Base-by-base conservation (phyloP, 2,797 vertebrate genomes). In the Varecia variegata region DNA sequence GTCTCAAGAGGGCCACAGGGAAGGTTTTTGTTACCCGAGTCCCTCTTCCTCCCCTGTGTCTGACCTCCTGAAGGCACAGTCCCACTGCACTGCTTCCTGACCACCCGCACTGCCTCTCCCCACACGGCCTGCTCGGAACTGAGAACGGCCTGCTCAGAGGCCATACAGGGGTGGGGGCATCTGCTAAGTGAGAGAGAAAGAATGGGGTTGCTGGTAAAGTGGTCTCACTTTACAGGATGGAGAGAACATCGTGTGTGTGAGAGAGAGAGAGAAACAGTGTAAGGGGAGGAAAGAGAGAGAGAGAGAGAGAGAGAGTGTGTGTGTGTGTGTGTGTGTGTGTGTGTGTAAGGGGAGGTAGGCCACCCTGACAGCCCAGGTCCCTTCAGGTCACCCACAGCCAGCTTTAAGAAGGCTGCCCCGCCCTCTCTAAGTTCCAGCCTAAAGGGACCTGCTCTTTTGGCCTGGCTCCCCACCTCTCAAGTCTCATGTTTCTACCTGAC, bases 41-140 rank as follows among this genome's bases (percentile, higher is more conserved):
- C 92, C 50, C 23, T 58, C 71, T 91, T 70, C 94, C 73, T 77
- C 83, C 83, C 80, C 43, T 43, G 60, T 40, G 54, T 52, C 70
- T 95, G 67, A 77, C 50, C 83, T 89, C 93, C 85, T 92, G 85
- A 79, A 95, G 96, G 52, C 85, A 67, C 71, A 62, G 65, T 91
- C 79, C 45, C 25, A 45, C 65, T 50, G 56, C 54, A 86, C 62
- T 68, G 17, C 77, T 81, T 82, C 68, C 88, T 3, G 38, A 60
- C 81, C 82, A 30, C 80, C 65, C 67, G 12, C 25, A 21, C 76
- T 47, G 84, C 40, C 54, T 71, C 25, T 87, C 81, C 79, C 38
- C 62, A 38, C 83, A 67, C 68, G 84, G 88, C 65, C 82, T 45
- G 23, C 50, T 27, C 81, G n/a, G 13, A 91, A n/a, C n/a, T n/a